Conservation (phyloP, 1,140 invertebrate genomes). For the Drosophila lini region DNA sequence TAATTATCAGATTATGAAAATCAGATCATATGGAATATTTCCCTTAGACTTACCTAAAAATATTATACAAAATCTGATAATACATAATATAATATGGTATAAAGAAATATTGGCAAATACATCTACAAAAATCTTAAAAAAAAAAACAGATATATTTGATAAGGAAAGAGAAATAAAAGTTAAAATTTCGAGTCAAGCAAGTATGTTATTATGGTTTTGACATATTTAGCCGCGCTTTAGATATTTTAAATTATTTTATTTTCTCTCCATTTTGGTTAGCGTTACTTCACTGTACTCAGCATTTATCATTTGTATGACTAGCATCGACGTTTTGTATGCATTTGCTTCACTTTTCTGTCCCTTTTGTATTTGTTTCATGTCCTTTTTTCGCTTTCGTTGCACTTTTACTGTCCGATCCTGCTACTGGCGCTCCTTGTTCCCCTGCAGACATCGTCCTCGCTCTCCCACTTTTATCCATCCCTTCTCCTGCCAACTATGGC, state of each 20-base stretch:
- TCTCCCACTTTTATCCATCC: slow-evolving; percentile 5
- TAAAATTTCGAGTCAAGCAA: too few relatives aligned
- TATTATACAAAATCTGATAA: too few relatives aligned
- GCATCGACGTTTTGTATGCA: slow-evolving; percentile 68
- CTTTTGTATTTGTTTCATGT: slow-evolving; percentile 73
- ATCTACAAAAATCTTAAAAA: too few relatives aligned
- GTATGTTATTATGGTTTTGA: too few relatives aligned
- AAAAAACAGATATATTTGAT: too few relatives aligned
- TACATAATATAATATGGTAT: too few relatives aligned
- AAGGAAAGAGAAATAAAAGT: too few relatives aligned
- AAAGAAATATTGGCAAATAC: too few relatives aligned
- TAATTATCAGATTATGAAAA: too few relatives aligned
- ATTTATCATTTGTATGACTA: slow-evolving; percentile 69
- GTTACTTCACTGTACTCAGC: slow-evolving; percentile 3
- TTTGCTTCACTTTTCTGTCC: slow-evolving; percentile 12
- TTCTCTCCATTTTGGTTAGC: neutral
- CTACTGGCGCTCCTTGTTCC: slow-evolving; percentile 33
- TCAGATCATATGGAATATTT: too few relatives aligned
- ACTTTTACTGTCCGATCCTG: slow-evolving; percentile 75
- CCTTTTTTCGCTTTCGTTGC: slow-evolving; percentile 80
- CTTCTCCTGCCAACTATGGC: slow-evolving; percentile 47
- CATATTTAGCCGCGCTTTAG: too few relatives aligned
- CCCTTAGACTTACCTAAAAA: neutral
- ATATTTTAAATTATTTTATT: neutral
- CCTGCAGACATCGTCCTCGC: neutral